These are phyloP conservation scores for Troides aeacus DNA, from an alignment of 2,888 invertebrate species.

Conservation along the genomic window DNA sequence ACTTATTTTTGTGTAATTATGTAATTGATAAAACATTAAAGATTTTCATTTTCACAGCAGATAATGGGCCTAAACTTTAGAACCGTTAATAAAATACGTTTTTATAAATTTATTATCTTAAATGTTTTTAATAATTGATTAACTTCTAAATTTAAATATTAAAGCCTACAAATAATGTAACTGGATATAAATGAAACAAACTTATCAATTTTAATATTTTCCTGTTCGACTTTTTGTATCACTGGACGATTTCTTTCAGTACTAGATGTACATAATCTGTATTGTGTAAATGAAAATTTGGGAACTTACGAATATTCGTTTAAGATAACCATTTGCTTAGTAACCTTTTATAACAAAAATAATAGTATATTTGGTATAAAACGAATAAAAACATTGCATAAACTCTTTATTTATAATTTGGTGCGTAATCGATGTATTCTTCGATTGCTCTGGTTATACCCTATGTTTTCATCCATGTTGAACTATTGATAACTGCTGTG, in stretches of 20 bases:
- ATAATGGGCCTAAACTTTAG: too few species aligned
- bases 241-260: neutral
- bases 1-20: too few species aligned
- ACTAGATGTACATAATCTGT: constrained; percentile 24
- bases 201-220: neutral
- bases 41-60: too few species aligned
- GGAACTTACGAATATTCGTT: constrained; percentile 48
- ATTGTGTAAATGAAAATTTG: constrained; percentile 45
- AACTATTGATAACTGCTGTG: constrained; percentile 65
- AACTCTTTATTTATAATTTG: constrained; percentile 36
- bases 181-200: too few species aligned
- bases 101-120: too few species aligned
- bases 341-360: constrained; percentile 49
- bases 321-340: constrained; percentile 68
- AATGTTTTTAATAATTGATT: too few species aligned
- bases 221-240: neutral
- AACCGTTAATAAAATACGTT: too few species aligned
- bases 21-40: too few species aligned
- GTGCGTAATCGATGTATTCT: constrained; percentile 47
- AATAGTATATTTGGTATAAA: constrained; percentile 21
- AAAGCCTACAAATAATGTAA: too few species aligned
- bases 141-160: too few species aligned
- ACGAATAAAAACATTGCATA: constrained; percentile 20
- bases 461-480: constrained; percentile 67
- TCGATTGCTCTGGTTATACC: constrained; percentile 63